Conservation (phyloP, 1,140 invertebrate species). For the Laodelphax striatellus region DNA sequence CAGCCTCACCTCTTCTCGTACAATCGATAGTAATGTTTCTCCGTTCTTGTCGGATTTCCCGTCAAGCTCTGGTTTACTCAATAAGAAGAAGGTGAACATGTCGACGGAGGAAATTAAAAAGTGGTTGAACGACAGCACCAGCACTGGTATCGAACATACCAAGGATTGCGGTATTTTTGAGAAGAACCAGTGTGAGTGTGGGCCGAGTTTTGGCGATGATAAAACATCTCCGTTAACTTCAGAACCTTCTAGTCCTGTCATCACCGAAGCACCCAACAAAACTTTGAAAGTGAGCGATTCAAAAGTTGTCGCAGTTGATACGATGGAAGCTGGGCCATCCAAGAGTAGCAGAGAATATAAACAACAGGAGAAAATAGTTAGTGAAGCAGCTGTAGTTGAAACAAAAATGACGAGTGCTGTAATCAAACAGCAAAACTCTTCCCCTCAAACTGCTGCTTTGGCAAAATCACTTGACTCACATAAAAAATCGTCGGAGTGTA, state of each 20-base stretch:
- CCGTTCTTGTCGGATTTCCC: not conserved
- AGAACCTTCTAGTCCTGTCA: not conserved
- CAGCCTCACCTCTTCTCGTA: not conserved
- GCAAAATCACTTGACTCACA: too few relatives aligned
- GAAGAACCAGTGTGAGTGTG: constrained; percentile 20
- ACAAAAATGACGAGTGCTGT: too few relatives aligned
- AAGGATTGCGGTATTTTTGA: constrained; percentile 21
- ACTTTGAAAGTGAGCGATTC: not conserved
- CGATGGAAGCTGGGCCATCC: too few relatives aligned
- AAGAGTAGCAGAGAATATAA: too few relatives aligned
- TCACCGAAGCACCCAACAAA: constrained; percentile 15
- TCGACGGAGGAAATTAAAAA: constrained; percentile 59
- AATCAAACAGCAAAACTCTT: too few relatives aligned
- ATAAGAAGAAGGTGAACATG: constrained; percentile 55
- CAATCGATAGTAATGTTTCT: not conserved
- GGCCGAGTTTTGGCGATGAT: not conserved
- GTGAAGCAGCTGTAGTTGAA: too few relatives aligned
- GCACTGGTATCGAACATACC: constrained; percentile 17
- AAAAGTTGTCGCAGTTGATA: not conserved
- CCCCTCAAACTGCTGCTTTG: too few relatives aligned
- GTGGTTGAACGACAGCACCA: constrained; percentile 48
- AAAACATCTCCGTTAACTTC: constrained; percentile 7
- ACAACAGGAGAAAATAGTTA: too few relatives aligned
- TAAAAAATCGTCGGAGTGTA: too few relatives aligned
- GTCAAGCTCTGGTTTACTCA: constrained; percentile 2